These are phyloP conservation scores for Sphecodes monilicornis DNA, from an alignment of 2,888 invertebrate species.

Conservation along the genomic window DNA sequence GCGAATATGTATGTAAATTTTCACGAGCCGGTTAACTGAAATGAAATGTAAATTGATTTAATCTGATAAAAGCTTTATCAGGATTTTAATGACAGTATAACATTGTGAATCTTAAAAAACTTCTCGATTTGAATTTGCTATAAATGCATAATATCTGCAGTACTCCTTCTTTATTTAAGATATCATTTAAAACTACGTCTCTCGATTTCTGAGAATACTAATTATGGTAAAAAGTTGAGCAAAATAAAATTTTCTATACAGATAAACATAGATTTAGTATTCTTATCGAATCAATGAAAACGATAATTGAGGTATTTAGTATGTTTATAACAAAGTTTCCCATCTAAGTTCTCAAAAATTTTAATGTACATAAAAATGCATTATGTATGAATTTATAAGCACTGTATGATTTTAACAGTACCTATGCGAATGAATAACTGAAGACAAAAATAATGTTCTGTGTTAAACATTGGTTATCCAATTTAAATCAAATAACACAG, in stretches of 20 bases:
- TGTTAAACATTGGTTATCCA: neutral
- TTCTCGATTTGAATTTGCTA: neutral
- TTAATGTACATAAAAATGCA: neutral
- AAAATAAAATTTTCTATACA: neutral
- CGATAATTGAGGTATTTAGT: too few species aligned
- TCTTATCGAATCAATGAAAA: neutral
- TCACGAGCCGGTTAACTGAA: neutral
- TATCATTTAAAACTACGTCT: too few species aligned
- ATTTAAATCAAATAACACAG: neutral
- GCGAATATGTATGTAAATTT: neutral
- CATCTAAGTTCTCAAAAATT: neutral
- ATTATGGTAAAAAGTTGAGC: neutral
- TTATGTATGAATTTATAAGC: neutral
- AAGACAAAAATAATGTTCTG: neutral
- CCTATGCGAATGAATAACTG: neutral
- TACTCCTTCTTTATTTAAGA: too few species aligned
- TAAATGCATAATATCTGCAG: neutral
- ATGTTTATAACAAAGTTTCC: too few species aligned
- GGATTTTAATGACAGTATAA: neutral
- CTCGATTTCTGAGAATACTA: too few species aligned
- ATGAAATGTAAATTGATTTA: neutral
- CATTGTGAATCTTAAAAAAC: neutral
- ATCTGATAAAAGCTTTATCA: neutral
- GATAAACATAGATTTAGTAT: neutral
- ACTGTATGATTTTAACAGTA: neutral